A percentile compares a stretch with the other conserved stretches of the same genome.
Evolutionary conservation across 2,888 invertebrate genomes (phyloP).

Genomic region (Drosophila neotestacea): DNA sequence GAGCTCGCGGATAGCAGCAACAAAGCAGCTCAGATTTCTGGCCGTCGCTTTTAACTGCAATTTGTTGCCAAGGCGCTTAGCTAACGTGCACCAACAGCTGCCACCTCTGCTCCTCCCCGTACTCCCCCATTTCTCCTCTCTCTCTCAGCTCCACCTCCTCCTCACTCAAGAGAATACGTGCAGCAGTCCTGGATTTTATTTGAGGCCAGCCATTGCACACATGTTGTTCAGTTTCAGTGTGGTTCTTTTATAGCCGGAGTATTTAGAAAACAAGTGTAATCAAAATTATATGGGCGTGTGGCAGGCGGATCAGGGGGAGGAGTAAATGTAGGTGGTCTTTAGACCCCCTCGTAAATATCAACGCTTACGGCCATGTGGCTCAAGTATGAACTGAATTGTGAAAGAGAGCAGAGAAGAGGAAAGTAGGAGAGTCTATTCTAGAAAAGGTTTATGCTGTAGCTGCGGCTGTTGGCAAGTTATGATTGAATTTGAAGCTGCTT

Average conservation of each 20-base stretch:
- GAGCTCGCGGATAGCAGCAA: slow-evolving; percentile 2
- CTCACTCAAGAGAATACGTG: slow-evolving; percentile 1
- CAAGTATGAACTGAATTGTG: slow-evolving; percentile 27
- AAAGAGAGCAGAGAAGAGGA: not conserved
- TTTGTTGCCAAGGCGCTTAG: slow-evolving; percentile 74
- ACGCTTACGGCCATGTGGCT: slow-evolving; percentile 66
- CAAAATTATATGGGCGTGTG: slow-evolving; percentile 78
- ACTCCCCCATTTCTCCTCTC: not conserved
- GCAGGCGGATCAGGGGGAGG: not conserved
- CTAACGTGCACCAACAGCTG: not conserved
- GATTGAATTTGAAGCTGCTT: slow-evolving; percentile 75
- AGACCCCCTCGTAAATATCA: slow-evolving; percentile 60
- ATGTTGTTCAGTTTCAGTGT: slow-evolving; percentile 43
- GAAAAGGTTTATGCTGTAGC: slow-evolving; percentile 13
- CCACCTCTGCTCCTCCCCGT: not conserved
- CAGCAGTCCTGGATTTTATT: slow-evolving; percentile 62
- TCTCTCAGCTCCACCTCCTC: not conserved
- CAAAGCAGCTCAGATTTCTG: slow-evolving; percentile 60
- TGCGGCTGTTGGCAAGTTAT: slow-evolving; percentile 66
- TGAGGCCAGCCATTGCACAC: slow-evolving; percentile 40
- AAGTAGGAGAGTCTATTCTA: not conserved
- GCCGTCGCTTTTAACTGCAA: slow-evolving; percentile 69
- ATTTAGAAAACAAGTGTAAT: slow-evolving; percentile 80
- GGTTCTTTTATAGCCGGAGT: slow-evolving; percentile 61
- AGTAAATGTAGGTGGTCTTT: slow-evolving; percentile 4